Percentiles rank a stretch among this genome's conserved stretches.
Conservation (phyloP, 2,888 invertebrate species). For the Apamea monoglypha region DNA sequence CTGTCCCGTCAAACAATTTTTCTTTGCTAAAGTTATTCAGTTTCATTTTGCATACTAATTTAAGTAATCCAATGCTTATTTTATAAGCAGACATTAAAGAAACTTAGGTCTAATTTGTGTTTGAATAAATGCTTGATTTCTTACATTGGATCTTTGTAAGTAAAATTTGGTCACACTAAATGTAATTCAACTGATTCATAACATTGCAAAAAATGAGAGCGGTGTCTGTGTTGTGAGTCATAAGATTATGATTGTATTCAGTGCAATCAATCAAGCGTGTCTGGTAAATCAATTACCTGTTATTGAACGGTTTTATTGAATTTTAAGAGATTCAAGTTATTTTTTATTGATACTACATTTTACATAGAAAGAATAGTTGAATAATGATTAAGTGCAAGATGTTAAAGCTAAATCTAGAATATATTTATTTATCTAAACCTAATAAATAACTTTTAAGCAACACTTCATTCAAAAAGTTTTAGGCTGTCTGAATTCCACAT, state of each 20-base stretch:
- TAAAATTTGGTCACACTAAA: background rate
- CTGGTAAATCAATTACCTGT: slow-evolving; percentile 28
- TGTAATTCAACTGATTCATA: background rate
- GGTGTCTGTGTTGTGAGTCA: slow-evolving; percentile 5
- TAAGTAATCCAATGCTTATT: background rate
- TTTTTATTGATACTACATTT: background rate
- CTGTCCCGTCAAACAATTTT: background rate
- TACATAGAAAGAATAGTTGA: background rate
- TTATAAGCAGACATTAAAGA: background rate
- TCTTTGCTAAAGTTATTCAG: background rate
- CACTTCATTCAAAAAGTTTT: slow-evolving; percentile 19
- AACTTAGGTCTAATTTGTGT: background rate
- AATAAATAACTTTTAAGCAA: background rate
- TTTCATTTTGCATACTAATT: background rate
- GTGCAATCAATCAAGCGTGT: slow-evolving; percentile 13
- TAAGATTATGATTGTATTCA: background rate
- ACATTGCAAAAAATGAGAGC: background rate
- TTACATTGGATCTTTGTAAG: background rate
- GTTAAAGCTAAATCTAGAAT: background rate
- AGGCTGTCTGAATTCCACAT: slow-evolving; percentile 32
- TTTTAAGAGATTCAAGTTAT: background rate
- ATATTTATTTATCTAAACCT: background rate
- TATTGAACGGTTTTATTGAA: background rate
- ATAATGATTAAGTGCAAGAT: background rate
- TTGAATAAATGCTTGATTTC: background rate